Base-by-base conservation (phyloP, 2,113 vertebrate genomes). In the Sylvia atricapilla region DNA sequence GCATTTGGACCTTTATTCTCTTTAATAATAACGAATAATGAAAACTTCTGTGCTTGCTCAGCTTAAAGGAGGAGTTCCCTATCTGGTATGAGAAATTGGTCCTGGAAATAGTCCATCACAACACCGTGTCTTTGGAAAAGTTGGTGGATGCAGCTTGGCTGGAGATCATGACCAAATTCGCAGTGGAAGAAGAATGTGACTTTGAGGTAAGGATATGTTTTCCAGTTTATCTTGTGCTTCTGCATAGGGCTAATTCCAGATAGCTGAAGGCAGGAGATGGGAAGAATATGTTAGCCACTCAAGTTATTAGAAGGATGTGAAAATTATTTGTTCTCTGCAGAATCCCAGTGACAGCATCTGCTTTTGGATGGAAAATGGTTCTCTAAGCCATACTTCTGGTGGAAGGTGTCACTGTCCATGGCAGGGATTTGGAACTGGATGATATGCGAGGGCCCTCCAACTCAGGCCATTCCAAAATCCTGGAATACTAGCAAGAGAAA, bases 151-250 rank as follows among this genome's bases (percentile, higher is more conserved):
- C 98, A 95, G 98, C 98, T 62, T 99, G 99, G 99, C 67, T 99
- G 95, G 99, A 99, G 97, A 99, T 99, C 95, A 99, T 99, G 97
- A 99, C 99, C 89, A 99, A 99, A 94, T 99, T 99, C 7, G 99
- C 99, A 17, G 98, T 99, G 90, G 99, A 97, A 63, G 99, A 99
- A 97, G 99, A 99, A 75, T 99, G 99, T 92, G 99, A 99, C 96
- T 99, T 99, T 94, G 98, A 99, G 98, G 99, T 99, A 94, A 98
- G 98, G 13, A 31, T 59, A 39, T 68, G 2, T 50, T 78, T 74
- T 87, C 49, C 14, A 3, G 64, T 75, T 77, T 63, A 41, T 77
- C 60, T 31, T 7, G 0, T 58, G 35, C 25, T 66, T 64, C 80
- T 76, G 27, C 22, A 12, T 39, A 35, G 78, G 76, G 30, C 62